phyloP scores from a whole-genome alignment of 2,113 vertebrate species.

The Rhinogobius similis region DNA sequence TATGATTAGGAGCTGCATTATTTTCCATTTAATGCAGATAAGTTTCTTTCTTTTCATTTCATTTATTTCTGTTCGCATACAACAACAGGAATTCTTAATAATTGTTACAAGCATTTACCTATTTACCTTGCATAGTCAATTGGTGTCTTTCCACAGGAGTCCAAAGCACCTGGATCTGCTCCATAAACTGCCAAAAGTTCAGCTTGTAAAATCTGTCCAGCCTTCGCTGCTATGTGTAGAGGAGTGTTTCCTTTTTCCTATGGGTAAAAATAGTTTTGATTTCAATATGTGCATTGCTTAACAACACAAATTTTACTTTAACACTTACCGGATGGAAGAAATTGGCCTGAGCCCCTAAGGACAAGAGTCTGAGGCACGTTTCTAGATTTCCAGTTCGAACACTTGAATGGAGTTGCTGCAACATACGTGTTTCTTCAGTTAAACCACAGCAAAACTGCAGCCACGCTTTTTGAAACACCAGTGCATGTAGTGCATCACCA shows the following conservation, averaged over 20 bases:
- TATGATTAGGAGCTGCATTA: not conserved
- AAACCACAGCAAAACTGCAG: too few relatives aligned
- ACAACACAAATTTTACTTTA: not conserved
- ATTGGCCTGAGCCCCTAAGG: constrained; percentile 94
- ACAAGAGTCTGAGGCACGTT: constrained; percentile 91
- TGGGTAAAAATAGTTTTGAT: not conserved
- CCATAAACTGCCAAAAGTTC: constrained; percentile 94
- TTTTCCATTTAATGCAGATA: not conserved
- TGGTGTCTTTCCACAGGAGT: constrained; percentile 92
- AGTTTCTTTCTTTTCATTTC: too few relatives aligned
- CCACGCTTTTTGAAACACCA: not conserved
- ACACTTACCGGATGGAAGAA: constrained; percentile 94
- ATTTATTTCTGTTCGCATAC: not conserved
- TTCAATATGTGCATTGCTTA: not conserved
- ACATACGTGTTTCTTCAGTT: not conserved
- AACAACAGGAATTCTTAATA: not conserved
- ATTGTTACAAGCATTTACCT: not conserved
- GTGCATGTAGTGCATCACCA: not conserved
- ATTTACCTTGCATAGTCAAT: constrained; percentile 91
- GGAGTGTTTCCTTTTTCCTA: constrained; percentile 98
- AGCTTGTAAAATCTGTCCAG: constrained; percentile 91
- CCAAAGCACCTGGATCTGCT: constrained; percentile 93
- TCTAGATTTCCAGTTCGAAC: constrained; percentile 96
- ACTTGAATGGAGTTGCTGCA: constrained; percentile 96
- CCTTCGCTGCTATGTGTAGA: constrained; percentile 95